Evolutionary conservation across 2,113 vertebrate genomes (phyloP), one percentile per base, ranked within the genome.

Genomic region (Proteles cristata): DNA sequence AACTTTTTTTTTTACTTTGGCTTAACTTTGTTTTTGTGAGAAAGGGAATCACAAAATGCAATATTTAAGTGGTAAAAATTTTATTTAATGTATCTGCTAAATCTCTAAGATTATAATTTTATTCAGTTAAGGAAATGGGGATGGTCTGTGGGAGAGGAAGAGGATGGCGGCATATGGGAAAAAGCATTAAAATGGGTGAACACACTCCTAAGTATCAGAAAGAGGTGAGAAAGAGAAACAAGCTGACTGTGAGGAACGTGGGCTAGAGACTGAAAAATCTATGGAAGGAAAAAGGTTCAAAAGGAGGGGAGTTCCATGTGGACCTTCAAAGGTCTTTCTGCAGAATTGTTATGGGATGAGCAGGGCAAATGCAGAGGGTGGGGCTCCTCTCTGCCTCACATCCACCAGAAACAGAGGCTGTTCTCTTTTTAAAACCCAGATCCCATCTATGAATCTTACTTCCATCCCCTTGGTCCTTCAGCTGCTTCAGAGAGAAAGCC

Each of bases 11-110:
- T 11, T 26, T 39, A 39, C 39, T n/a, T 82, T 66, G 19, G 28
- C 25, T 74, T 94, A 92, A 83, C 43, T 94, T 85, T 87, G 7
- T 43, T 77, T 95, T 88, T 80, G 11, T 80, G 10, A 94, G 45
- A 83, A 88, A 63, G 53, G 21, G 10, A 94, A 55, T 74, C 58
- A 79, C 31, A 73, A 91, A 71, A 96, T 15, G 17, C 11, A 71
- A 35, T 84, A 83, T 74, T 93, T 88, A 35, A 9, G 35, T 93
- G 31, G 3, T 45, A 79, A 66, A 76, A 55, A 43, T 69, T 58
- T 58, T 53, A 55, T 35, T 94, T 79, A 81, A 61, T 90, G 15
- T 84, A 45, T 58, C 79, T 85, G 11, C 8, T 63, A 85, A 93
- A 35, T 95, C 88, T 83, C 5, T 35, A 76, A n/a, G 10, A 1